Percentiles rank a stretch among this genome's conserved stretches.
phyloP scores from a whole-genome alignment of 2,113 vertebrate genomes.

The Pithys albifrons region DNA sequence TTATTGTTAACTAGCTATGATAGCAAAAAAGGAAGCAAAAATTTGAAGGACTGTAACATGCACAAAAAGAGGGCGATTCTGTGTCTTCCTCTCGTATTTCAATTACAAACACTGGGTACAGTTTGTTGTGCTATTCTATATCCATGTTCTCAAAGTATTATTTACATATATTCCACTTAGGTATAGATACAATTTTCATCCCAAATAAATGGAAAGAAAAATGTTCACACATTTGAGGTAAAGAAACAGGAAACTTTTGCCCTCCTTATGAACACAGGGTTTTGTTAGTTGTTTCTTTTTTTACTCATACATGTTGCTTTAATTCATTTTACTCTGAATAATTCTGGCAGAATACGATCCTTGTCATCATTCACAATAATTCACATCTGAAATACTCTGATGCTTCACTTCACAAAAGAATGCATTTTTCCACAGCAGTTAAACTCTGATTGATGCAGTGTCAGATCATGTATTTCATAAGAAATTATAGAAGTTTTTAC shows the following conservation, averaged over 20 bases:
- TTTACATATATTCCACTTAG: neutral
- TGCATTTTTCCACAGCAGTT: neutral
- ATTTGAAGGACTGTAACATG: neutral
- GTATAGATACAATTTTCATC: neutral
- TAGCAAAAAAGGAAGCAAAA: neutral
- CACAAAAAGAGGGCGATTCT: neutral
- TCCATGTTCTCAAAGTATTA: neutral
- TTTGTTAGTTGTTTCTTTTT: neutral
- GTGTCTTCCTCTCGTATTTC: neutral
- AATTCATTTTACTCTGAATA: neutral
- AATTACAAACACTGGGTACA: neutral
- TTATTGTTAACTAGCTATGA: neutral
- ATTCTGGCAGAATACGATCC: neutral
- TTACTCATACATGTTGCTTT: neutral
- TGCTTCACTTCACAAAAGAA: neutral
- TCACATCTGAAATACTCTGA: neutral
- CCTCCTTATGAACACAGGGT: neutral
- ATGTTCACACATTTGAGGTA: neutral
- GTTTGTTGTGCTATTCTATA: neutral
- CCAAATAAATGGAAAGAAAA: neutral
- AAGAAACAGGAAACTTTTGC: neutral
- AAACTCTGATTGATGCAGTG: neutral
- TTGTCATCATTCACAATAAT: neutral
- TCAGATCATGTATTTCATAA: neutral
- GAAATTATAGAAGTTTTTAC: neutral